Conservation (phyloP, 2,888 invertebrate genomes). For the Eledone cirrhosa region DNA sequence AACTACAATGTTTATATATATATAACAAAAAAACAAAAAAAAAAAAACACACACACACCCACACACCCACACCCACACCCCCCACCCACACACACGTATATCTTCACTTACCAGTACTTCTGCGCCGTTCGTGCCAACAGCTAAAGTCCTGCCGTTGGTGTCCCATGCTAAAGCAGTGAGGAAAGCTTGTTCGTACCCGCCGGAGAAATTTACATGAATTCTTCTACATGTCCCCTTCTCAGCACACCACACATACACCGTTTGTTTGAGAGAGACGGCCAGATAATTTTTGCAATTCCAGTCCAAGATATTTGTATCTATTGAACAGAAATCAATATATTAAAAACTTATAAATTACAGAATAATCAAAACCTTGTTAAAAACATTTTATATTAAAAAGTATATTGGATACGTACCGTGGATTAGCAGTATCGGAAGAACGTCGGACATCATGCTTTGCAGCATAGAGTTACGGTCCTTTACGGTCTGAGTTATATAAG, state of each 20-base stretch:
- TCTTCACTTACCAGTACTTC: constrained; percentile 40
- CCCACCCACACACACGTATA: too few relatives aligned
- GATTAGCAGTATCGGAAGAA: too few relatives aligned
- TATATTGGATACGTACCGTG: too few relatives aligned
- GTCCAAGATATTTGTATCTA: constrained; percentile 48
- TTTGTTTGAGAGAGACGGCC: constrained; percentile 43
- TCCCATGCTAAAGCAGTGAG: constrained; percentile 45
- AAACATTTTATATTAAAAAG: too few relatives aligned
- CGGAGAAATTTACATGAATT: constrained; percentile 34
- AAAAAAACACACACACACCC: too few relatives aligned
- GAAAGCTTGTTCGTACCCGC: constrained; percentile 36
- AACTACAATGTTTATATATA: too few relatives aligned
- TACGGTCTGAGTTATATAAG: too few relatives aligned
- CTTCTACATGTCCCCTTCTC: constrained; percentile 41
- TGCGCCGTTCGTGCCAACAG: constrained; percentile 43
- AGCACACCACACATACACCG: constrained; percentile 47
- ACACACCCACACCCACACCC: too few relatives aligned
- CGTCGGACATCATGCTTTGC: too few relatives aligned
- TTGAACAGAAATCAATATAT: not conserved
- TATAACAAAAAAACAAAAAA: too few relatives aligned
- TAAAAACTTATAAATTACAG: too few relatives aligned
- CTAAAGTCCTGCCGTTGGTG: constrained; percentile 36
- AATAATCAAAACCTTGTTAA: not conserved
- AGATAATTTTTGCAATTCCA: constrained; percentile 44
- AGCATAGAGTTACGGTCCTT: too few relatives aligned